These are phyloP conservation scores for Chirona hameri DNA, from an alignment of 2,888 invertebrate species.

Conservation along the genomic window DNA sequence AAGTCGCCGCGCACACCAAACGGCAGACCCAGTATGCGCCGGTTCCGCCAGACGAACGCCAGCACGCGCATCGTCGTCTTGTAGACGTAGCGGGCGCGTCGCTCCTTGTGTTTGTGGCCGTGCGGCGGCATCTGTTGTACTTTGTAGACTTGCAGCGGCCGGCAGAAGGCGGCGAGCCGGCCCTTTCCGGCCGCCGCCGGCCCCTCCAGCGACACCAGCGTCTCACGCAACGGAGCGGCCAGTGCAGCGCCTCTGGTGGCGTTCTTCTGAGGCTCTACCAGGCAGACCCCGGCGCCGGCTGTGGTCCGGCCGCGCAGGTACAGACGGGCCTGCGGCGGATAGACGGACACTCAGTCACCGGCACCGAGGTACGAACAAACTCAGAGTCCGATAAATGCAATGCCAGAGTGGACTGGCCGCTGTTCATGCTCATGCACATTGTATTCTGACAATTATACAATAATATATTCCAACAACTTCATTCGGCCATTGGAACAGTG, in stretches of 20 bases:
- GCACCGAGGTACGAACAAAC: too few species aligned
- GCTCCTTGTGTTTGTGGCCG: too few species aligned
- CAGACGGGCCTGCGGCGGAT: neutral
- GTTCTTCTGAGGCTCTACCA: neutral
- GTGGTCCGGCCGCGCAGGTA: neutral
- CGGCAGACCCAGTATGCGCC: neutral
- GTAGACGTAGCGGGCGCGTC: neutral
- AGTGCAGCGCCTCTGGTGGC: too few species aligned
- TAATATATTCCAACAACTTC: too few species aligned
- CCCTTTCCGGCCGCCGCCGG: neutral
- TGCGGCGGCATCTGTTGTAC: neutral
- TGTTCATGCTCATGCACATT: too few species aligned
- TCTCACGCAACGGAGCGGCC: neutral
- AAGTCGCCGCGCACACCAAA: conserved; percentile 12
- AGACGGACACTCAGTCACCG: too few species aligned
- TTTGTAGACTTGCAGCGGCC: neutral
- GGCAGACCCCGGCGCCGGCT: neutral
- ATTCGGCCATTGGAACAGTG: too few species aligned
- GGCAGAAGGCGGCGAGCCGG: neutral
- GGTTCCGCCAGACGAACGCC: neutral
- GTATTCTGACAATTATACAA: too few species aligned
- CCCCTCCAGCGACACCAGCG: neutral
- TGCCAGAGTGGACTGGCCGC: too few species aligned
- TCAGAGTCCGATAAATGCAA: too few species aligned
- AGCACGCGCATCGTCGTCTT: neutral